Evolutionary conservation across 2,888 invertebrate genomes (phyloP), one percentile per base, ranked within the genome.

Genomic region (Drosophila pegasa): DNA sequence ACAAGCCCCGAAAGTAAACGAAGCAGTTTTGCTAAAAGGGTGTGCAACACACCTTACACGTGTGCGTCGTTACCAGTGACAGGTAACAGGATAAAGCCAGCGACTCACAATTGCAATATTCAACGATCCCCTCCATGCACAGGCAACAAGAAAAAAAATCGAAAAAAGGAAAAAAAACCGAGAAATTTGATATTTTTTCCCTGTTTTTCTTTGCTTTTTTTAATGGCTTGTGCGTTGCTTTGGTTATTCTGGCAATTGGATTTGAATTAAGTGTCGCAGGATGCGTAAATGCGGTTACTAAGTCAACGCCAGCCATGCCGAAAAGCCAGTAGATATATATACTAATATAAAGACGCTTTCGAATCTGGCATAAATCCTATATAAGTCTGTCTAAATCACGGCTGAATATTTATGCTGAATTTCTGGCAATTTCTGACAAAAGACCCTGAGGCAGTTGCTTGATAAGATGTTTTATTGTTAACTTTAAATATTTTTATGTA

Each of bases 131-230:
- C 29, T 18, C 9, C 25, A n/a, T 9, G 14, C 25, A 33, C 33
- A 37, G 2, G 8, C 0, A 22, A n/a, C n/a, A 41, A 41, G 22
- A 8, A 33, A 35, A 18, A 35, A 18, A 50, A 48, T 54, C 57
- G 14, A 47, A 31, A 51, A 40, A 41, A 29, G 37, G 27, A 37
- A 67, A 50, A 59, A 67, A 77, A 67, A n/a, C n/a, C n/a, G 51
- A 58, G 77, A 70, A 74, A 83, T 82, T 54, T 79, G 80, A 79
- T 80, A 80, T 69, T 61, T 74, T 40, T 35, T 10, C 3, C 12
- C 18, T 20, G 22, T 57, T 10, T 58, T 54, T 29, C n/a, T n/a
- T n/a, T n/a, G n/a, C n/a, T n/a, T 31, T 51, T 55, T 29, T 40
- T 65, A 16, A 33, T 33, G 43, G 50, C 18, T 43, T 52, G 20